These are phyloP conservation scores for Drosophila prosaltans DNA, from an alignment of 1,140 invertebrate species.

Conservation along the genomic window DNA sequence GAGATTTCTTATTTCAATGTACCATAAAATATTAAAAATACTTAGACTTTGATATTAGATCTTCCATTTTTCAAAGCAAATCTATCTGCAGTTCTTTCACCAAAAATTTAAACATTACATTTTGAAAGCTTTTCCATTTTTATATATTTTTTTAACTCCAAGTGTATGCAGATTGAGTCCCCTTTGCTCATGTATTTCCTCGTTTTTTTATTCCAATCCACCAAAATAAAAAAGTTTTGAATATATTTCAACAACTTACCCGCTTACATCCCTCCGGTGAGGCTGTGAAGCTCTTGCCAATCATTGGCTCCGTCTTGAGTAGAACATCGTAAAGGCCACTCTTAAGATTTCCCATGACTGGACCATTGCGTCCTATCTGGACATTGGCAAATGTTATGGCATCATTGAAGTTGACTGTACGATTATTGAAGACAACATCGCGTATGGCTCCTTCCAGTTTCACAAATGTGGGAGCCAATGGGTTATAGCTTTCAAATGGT, in stretches of 20 bases:
- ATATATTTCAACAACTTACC: slow-evolving; percentile 69
- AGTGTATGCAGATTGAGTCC: background rate
- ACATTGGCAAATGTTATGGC: slow-evolving; percentile 88
- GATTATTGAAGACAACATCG: slow-evolving; percentile 91
- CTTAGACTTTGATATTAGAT: too few species aligned
- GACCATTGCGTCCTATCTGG: slow-evolving; percentile 88
- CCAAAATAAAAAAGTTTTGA: background rate
- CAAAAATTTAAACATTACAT: too few species aligned
- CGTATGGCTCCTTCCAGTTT: slow-evolving; percentile 91
- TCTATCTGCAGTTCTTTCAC: too few species aligned
- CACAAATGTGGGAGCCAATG: slow-evolving; percentile 82
- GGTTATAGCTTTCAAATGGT: slow-evolving; percentile 62
- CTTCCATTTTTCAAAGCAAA: too few species aligned
- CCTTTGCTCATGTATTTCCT: background rate
- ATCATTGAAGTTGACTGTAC: slow-evolving; percentile 87
- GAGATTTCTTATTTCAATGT: too few species aligned
- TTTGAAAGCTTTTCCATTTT: too few species aligned
- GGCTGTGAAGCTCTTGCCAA: slow-evolving; percentile 82
- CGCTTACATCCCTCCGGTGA: slow-evolving; percentile 82
- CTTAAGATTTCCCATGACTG: slow-evolving; percentile 84
- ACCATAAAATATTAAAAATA: too few species aligned
- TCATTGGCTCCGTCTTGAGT: slow-evolving; percentile 83
- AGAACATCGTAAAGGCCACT: slow-evolving; percentile 82
- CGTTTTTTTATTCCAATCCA: background rate
- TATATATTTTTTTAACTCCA: too few species aligned